Evolutionary conservation across 2,797 vertebrate species (phyloP), one percentile per base, ranked within the genome.

Genomic region (Ciconia nigra): DNA sequence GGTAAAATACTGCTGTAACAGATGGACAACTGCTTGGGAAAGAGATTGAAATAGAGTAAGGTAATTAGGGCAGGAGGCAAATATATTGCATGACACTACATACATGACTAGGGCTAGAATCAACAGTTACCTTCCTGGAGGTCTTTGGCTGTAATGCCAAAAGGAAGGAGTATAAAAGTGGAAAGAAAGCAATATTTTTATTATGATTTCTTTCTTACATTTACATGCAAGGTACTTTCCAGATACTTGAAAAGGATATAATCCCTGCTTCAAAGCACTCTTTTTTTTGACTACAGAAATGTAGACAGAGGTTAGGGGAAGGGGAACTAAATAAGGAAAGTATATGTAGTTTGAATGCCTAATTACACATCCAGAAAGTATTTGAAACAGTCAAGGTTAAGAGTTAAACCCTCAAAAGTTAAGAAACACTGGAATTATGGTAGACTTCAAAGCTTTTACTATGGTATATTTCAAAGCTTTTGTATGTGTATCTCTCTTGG

Each of bases 31-130:
- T 87, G 25, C 76, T 74, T 83, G 76, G 59, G 41, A 57, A 83
- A 83, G 79, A 80, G 78, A 51, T 10, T 89, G 89, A 95, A 96
- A 91, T 18, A 81, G 37, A 81, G 12, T 81, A 83, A 67, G 78
- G 81, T 89, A 96, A 83, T 96, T 95, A 92, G 89, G 71, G 35
- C 57, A 78, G 54, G 69, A 95, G 78, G n/a, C 67, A 83, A 92
- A 87, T 0, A 3, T 63, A 49, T 59, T 89, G 74, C 52, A 11
- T 93, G 78, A 89, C 41, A 15, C 24, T 55, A 17, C 0, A 2
- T 81, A 80, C 39, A 7, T 35, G 62, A 63, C 37, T 51, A 46
- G 42, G 42, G 42, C 82, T 95, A 15, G 49, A 89, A 69, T 72
- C 31, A 51, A 2, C 44, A 67, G 21, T 83, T 88, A 26, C 35